Percentiles rank a stretch among this genome's conserved stretches.
phyloP scores from a whole-genome alignment of 2,113 vertebrate genomes.

The Chelonoidis abingdonii region DNA sequence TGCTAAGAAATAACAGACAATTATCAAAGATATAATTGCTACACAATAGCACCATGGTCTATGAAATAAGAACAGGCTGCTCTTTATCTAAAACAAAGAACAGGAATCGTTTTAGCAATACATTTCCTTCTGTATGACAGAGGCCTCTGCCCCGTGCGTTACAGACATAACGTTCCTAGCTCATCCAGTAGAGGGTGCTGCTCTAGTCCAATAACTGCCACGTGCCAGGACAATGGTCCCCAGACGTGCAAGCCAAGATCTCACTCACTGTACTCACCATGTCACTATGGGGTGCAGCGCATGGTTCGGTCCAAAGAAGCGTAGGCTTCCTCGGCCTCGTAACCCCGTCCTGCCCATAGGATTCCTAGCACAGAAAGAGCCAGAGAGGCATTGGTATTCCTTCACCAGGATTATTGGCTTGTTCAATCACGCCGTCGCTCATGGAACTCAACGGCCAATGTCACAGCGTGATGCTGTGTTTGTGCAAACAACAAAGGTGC shows the following conservation, averaged over 20 bases:
- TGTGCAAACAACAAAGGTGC: background rate
- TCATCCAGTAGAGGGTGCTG: background rate
- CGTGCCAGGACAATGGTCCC: accelerated
- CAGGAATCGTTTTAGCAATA: background rate
- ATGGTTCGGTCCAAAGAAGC: constrained; percentile 87
- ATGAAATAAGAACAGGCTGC: background rate
- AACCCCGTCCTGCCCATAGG: constrained; percentile 92
- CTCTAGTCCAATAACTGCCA: background rate
- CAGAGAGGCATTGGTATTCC: accelerated
- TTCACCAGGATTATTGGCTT: accelerated
- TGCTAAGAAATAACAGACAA: background rate
- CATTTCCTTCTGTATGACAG: background rate
- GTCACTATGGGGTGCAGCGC: constrained; percentile 87
- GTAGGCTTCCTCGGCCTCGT: constrained; percentile 84
- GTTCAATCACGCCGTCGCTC: background rate
- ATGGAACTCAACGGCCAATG: accelerated
- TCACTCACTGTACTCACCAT: constrained; percentile 74
- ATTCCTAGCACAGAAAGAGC: constrained; percentile 80
- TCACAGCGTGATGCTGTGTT: accelerated
- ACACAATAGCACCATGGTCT: background rate
- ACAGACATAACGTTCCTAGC: background rate
- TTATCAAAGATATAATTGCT: background rate
- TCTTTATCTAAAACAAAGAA: background rate
- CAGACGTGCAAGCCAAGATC: background rate
- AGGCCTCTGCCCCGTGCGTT: background rate